Evolutionary conservation across 1,140 invertebrate species (phyloP), one percentile per base, ranked within the genome.

Genomic region (Asbolus verrucosus): DNA sequence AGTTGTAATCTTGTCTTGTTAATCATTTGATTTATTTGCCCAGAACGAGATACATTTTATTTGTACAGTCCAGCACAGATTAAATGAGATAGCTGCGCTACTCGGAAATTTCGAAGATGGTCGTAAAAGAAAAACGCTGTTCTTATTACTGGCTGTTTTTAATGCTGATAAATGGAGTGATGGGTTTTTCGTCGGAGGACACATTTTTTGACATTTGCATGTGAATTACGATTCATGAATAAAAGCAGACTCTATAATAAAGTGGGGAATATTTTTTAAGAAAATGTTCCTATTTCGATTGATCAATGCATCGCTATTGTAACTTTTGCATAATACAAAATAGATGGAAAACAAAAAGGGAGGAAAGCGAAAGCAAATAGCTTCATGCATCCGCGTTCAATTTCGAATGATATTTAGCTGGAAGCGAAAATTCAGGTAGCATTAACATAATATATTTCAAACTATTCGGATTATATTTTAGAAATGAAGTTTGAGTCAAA

Each of bases 271-370:
- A 21, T 50, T 50, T 50, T 50, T 19, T 18, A 19, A 21, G 9
- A 18, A 50, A 50, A 50, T 50, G 21, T 50, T 50, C 21, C 43
- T 18, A 50, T 50, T 50, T 50, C 43, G 43, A 50, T 50, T 50
- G 43, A 36, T 36, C 33, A n/a, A 50, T 50, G 43, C 16, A 50
- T 50, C 15, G 43, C 43, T 50, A 50, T 36, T 36, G 33, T 36
- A 36, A 36, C 5, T 36, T 11, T 11, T 36, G 33, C 33, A 36
- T 36, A 36, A 36, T 36, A 36, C 33, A 36, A 36, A 36, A 36
- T 36, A 36, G 33, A 50, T 9, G 18, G 43, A 21, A 50, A 50
- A 50, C 43, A 50, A 50, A 50, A 50, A 50, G 43, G 43, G 8
- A 8, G 27, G 27, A 30, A 30, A 30, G 9, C 27, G 27, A 30